These are phyloP conservation scores for Cavia porcellus DNA, from an alignment of 2,113 vertebrate genomes.

Conservation along the genomic window DNA sequence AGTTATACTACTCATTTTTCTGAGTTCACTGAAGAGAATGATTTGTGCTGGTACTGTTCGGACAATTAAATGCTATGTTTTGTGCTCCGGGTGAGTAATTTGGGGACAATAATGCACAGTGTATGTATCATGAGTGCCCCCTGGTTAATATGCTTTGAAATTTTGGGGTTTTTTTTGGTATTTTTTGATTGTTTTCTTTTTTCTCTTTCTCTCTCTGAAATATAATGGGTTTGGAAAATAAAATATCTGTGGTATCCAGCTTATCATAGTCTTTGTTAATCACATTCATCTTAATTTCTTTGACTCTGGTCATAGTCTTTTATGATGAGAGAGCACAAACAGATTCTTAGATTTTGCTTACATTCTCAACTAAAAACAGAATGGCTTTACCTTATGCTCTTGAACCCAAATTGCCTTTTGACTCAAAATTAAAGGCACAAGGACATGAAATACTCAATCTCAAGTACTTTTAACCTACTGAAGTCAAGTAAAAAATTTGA, in stretches of 20 bases:
- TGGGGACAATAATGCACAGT: too few relatives aligned
- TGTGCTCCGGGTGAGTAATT: too few relatives aligned
- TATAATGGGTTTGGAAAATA: too few relatives aligned
- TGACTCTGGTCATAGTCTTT: constrained; percentile 36
- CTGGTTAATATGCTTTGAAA: too few relatives aligned
- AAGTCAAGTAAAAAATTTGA: constrained; percentile 27
- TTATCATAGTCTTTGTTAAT: background rate
- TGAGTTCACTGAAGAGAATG: too few relatives aligned
- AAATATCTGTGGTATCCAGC: background rate
- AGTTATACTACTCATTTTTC: too few relatives aligned
- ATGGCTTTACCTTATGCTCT: constrained; percentile 15
- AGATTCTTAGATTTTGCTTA: background rate
- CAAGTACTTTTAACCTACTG: background rate
- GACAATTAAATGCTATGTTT: too few relatives aligned
- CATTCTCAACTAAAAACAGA: background rate
- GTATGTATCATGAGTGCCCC: too few relatives aligned
- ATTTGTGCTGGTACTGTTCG: too few relatives aligned
- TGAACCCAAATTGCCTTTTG: background rate
- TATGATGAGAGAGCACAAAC: constrained; percentile 26
- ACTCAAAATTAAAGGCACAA: constrained; percentile 35
- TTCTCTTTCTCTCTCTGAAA: too few relatives aligned
- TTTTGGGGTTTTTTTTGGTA: too few relatives aligned
- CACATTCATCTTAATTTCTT: background rate
- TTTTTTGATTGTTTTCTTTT: too few relatives aligned
- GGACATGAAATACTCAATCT: background rate